phyloP scores from a whole-genome alignment of 2,888 invertebrate genomes.

The Palloptera scutellata region DNA sequence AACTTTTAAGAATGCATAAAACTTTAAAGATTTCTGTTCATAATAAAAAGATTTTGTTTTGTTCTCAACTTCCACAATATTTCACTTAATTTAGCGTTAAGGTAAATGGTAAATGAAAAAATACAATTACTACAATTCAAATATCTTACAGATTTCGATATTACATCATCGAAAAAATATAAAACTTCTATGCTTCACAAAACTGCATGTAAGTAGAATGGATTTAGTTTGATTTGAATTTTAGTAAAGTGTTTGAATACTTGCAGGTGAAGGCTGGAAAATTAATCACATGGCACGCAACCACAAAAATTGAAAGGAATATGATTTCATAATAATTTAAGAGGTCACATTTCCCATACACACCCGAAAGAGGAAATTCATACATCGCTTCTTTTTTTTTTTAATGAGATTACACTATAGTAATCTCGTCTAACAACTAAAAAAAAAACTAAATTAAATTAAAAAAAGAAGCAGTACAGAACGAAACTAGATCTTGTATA shows the following conservation, averaged over 20 bases:
- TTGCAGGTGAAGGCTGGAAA: slow-evolving; percentile 19
- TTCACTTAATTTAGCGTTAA: too few relatives aligned
- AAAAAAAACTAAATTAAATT: slow-evolving; percentile 1
- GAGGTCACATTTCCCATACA: slow-evolving; percentile 19
- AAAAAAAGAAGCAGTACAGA: slow-evolving; percentile 2
- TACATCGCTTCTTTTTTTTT: slow-evolving; percentile 10
- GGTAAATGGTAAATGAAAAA: too few relatives aligned
- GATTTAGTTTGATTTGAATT: neutral
- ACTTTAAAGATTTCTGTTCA: too few relatives aligned
- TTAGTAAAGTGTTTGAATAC: neutral
- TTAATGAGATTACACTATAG: slow-evolving; percentile 19
- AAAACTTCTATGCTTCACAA: too few relatives aligned
- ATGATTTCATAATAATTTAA: slow-evolving; percentile 25
- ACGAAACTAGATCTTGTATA: slow-evolving; percentile 38
- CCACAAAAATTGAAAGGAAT: slow-evolving; percentile 11
- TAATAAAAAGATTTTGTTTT: too few relatives aligned
- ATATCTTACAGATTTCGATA: too few relatives aligned
- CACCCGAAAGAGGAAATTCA: slow-evolving; percentile 26
- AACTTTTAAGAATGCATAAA: too few relatives aligned
- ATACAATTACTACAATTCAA: too few relatives aligned
- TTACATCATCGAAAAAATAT: too few relatives aligned
- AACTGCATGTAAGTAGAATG: too few relatives aligned
- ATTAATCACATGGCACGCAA: slow-evolving; percentile 21
- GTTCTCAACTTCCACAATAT: too few relatives aligned
- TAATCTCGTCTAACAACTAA: slow-evolving; percentile 20